Evolutionary conservation across 2,113 vertebrate species (phyloP), one percentile per base, ranked within the genome.

Genomic region (Physeter macrocephalus): DNA sequence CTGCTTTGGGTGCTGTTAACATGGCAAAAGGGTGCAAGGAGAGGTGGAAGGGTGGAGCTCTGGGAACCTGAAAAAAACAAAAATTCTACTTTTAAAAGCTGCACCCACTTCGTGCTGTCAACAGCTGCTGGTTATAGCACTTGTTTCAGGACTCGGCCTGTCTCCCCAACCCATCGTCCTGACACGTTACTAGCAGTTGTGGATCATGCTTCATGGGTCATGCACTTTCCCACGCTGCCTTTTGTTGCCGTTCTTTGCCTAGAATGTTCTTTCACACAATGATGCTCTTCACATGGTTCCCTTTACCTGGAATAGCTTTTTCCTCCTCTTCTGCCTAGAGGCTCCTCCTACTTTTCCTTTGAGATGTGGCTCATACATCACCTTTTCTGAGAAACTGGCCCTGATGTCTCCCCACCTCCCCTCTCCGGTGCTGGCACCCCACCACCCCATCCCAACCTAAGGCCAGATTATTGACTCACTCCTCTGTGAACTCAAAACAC

Each of bases 11-110:
- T 1, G 99, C 99, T 36, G 98, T 98, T 43, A 99, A 97, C 99
- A 99, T 99, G 80, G 99, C 99, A 88, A 98, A 98, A 8, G 99
- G 99, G 90, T 99, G 99, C 98, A 99, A 97, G 83, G 99, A 99
- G 29, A 99, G 98, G 41, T 96, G 99, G 90, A 99, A 98, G 74
- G 98, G 98, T 23, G 98, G 98, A 94, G 94, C 94, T 54, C 46
- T 95, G 71, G 88, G 67, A 62, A 95, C 94, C 98, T 98, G 95
- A 18, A 98, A 98, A 67, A 98, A 67, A 52, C 67, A 69, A 97
- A 49, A 1, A 94, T 34, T 31, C 21, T 81, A 1, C 12, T 92
- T 74, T 67, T 66, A 92, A 93, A 72, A 88, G 69, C 17, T 5
- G 41, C 29, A 6, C 17, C 6, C 7, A 5, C 34, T 85, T 17